These are phyloP conservation scores for Hedychridium roseum DNA, from an alignment of 2,888 invertebrate genomes.

Conservation along the genomic window DNA sequence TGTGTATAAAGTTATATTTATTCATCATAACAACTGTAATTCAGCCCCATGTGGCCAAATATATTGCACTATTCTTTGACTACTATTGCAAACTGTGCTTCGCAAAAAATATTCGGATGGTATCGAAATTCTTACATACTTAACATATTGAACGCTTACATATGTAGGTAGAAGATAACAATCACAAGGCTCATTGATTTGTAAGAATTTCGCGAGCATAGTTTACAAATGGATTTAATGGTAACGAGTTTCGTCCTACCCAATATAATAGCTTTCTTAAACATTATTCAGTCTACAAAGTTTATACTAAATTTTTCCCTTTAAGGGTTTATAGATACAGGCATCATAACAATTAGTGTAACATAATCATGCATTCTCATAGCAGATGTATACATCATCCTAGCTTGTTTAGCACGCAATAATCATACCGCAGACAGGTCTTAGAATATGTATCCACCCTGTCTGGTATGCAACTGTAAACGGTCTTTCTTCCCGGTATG, in stretches of 20 bases:
- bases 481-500: too few relatives aligned
- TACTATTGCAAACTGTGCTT: constrained; percentile 51
- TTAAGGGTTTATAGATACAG: constrained; percentile 40
- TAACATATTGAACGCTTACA: neutral
- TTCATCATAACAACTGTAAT: constrained; percentile 49
- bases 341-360: constrained; percentile 42
- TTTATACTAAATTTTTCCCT: constrained; percentile 55
- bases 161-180: neutral
- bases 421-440: constrained; percentile 38
- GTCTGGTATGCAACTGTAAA: constrained; percentile 33
- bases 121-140: constrained; percentile 14
- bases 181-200: neutral
- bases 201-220: constrained; percentile 32
- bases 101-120: constrained; percentile 19
- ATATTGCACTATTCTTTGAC: constrained; percentile 58
- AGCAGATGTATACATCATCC: constrained; percentile 43
- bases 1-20: constrained; percentile 55
- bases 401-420: constrained; percentile 40
- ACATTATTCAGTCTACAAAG: constrained; percentile 61
- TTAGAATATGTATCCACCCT: constrained; percentile 20
- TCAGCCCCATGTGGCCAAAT: constrained; percentile 45
- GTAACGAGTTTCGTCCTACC: constrained; percentile 28
- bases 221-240: constrained; percentile 39
- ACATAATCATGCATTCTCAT: constrained; percentile 42
- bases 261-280: constrained; percentile 54